Evolutionary conservation across 2,113 vertebrate genomes (phyloP).

Genomic region (Petromus typicus): DNA sequence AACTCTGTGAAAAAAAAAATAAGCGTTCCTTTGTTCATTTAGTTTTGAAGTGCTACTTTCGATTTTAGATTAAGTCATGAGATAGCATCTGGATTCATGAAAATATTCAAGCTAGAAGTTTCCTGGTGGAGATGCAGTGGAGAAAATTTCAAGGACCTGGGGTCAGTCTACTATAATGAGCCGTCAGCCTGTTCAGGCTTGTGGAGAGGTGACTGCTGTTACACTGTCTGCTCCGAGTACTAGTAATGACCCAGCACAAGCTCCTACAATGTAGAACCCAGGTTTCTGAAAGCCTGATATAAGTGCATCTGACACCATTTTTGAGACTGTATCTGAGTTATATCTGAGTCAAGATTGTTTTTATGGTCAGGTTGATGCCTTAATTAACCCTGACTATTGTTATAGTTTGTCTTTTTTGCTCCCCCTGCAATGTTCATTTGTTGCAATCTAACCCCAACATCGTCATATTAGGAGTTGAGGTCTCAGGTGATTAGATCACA

Average conservation of each 20-base stretch:
- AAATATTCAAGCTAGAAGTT: not conserved
- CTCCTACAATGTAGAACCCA: not conserved
- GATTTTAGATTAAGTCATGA: not conserved
- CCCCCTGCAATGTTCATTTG: not conserved
- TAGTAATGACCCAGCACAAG: not conserved
- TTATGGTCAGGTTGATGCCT: not conserved
- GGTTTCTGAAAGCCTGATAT: not conserved
- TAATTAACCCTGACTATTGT: not conserved
- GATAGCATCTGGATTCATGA: not conserved
- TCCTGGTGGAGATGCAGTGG: not conserved
- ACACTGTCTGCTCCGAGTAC: accelerated
- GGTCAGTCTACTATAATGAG: not conserved
- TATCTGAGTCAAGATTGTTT: not conserved
- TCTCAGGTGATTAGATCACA: not conserved
- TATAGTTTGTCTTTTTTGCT: not conserved
- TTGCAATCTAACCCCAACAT: not conserved
- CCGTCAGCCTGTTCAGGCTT: too few relatives aligned
- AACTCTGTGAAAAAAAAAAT: not conserved
- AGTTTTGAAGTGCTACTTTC: not conserved
- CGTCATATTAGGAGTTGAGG: too few relatives aligned
- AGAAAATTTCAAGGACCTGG: not conserved
- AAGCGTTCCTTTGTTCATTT: not conserved
- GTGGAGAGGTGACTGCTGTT: accelerated
- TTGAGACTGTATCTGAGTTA: too few relatives aligned
- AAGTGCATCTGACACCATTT: not conserved